A percentile compares a stretch with the other conserved stretches of the same genome.
Evolutionary conservation across 1,140 invertebrate genomes (phyloP).

Genomic region (Temnothorax longispinosus): DNA sequence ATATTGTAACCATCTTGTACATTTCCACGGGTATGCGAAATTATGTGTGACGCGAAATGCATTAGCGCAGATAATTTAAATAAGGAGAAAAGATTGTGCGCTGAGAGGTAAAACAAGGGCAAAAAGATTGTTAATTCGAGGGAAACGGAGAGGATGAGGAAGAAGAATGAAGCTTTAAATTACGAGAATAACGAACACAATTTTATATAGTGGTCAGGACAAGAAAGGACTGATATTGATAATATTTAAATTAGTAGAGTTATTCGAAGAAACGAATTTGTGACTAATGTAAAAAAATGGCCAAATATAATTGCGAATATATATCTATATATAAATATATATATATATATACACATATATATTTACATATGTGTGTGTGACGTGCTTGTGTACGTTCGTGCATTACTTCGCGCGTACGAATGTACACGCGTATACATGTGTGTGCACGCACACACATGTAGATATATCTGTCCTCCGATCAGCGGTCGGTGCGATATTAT

Average conservation of each 20-base stretch:
- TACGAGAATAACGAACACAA: conserved; percentile 78
- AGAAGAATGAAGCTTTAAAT: conserved; percentile 86
- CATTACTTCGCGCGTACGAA: conserved; percentile 17
- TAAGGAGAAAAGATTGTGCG: conserved; percentile 63
- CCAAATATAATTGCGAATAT: conserved; percentile 85
- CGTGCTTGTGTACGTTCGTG: conserved; percentile 10
- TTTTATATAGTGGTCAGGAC: conserved; percentile 81
- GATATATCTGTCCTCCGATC: conserved; percentile 76
- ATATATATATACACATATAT: conserved; percentile 71
- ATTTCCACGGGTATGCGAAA: conserved; percentile 77
- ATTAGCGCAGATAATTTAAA: conserved; percentile 60
- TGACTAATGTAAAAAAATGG: conserved; percentile 86
- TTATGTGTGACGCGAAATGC: conserved; percentile 71
- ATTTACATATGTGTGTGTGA: conserved; percentile 58
- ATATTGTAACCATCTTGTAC: conserved; percentile 2
- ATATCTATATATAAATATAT: conserved; percentile 67
- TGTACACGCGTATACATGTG: background rate
- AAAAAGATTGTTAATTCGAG: conserved; percentile 77
- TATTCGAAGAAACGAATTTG: conserved; percentile 80
- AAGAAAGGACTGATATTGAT: conserved; percentile 82
- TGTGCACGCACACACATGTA: conserved; percentile 10
- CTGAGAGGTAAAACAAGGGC: conserved; percentile 75
- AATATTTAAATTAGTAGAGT: conserved; percentile 81
- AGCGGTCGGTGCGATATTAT: conserved; percentile 82
- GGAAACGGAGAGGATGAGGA: conserved; percentile 80